Base-by-base conservation (phyloP, 2,113 vertebrate genomes). In the Vulpes lagopus region DNA sequence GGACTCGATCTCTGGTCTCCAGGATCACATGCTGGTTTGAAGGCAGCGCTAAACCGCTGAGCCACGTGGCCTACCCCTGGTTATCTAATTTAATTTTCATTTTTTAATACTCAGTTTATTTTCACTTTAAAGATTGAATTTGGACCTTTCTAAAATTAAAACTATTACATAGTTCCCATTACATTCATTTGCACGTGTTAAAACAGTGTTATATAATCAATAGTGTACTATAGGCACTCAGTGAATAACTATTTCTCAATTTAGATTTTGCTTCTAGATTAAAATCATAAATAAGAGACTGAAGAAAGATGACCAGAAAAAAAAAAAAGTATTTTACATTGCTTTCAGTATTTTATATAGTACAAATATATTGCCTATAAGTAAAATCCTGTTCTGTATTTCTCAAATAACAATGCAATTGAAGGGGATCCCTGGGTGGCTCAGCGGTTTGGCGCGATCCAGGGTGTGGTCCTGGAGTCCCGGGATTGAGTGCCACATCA, bases 241-340 rank as follows among this genome's bases (percentile, higher is more conserved):
- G 0, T 91, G 16, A 73, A 38, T 73, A 65, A 53, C 35, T 92
- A 15, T 96, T 96, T 94, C 74, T 96, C 14, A 97, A n/a, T 17
- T 94, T 96, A 82, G 25, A 89, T 87, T 95, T 53, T 60, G 49
- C 17, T 62, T 92, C 20, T 89, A 79, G 82, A 53, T 91, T 95
- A 95, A 96, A 92, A 93, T 95, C 69, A 65, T 51, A 25, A 94
- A 67, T 94, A 91, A 73, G 22, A 38, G 82, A 94, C 89, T 27
- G 89, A 59, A 95, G 79, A 86, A 95, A 74, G 23, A 93, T 89
- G 65, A 92, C 64, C 35, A 73, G 87, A 89, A 86, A 57, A 25
- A 43, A 25, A 43, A 85, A 76, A 78, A 91, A 27, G 19, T 89
- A 71, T 82, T 94, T 93, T 92, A 85, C 2, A 20, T 93, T 76